Base-by-base conservation (phyloP, 2,797 vertebrate genomes). In the Crax fasciolata region DNA sequence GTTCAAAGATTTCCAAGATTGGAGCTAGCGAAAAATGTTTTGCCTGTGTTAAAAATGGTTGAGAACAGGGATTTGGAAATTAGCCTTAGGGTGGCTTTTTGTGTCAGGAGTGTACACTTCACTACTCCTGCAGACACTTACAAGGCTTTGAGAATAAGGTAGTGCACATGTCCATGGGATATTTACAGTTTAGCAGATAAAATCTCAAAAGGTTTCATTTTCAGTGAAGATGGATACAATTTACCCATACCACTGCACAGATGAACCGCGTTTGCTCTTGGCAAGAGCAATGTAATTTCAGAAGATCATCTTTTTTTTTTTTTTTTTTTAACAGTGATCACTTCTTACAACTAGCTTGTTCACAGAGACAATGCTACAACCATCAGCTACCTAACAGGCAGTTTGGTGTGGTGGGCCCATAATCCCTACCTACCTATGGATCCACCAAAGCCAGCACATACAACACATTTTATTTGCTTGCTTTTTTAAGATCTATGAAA, bases 111-210 rank as follows among this genome's bases (percentile, higher is more conserved):
- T 1, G 6, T 5, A 7, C 68, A 18, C 1, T 63, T 70, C 3
- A 2, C 61, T 90, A 3, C 49, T 93, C 38, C 59, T 46, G 35
- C 51, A 86, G 67, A 57, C 39, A 35, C 55, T 73, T 70, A 41
- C 8, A 48, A 84, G 58, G 70, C 76, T 92, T 68, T 28, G 46
- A 85, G 32, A 90, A 77, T 48, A 61, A 74, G 52, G 32, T 17
- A 62, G 39, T 38, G 83, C 58, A 35, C 2, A 2, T 15, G n/a
- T 82, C 74, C 71, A 63, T 30, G 27, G 78, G 49, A 59, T 76
- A 76, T 84, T 90, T 87, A 54, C 66, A 77, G 35, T 82, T 82
- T 44, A 90, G 86, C 77, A 87, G 65, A 67, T 35, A 35, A 94
- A 82, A 62, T 80, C 90, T 82, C 86, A 23, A 63, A 58, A 68